phyloP scores from a whole-genome alignment of 2,888 invertebrate species.

The Pammene aurita region DNA sequence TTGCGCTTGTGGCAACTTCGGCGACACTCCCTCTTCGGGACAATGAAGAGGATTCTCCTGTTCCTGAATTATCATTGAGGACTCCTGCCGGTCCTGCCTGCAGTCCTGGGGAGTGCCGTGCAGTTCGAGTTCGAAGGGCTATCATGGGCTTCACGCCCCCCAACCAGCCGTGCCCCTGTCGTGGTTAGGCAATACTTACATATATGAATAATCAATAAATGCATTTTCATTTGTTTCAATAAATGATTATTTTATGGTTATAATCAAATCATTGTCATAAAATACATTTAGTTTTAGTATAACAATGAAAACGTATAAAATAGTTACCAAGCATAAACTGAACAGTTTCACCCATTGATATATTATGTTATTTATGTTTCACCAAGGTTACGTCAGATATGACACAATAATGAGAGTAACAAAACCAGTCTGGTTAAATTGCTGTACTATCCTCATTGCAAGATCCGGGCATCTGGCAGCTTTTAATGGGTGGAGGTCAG shows the following conservation, averaged over 20 bases:
- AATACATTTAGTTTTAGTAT: too few species aligned
- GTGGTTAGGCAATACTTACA: background rate
- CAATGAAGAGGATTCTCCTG: conserved; percentile 3
- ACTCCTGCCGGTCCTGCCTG: conserved; percentile 10
- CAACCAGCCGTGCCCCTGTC: conserved; percentile 9
- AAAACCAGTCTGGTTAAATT: too few species aligned
- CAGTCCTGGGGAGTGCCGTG: conserved; percentile 12
- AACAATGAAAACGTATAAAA: too few species aligned
- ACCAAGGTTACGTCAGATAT: too few species aligned
- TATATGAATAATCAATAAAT: background rate
- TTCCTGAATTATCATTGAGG: background rate
- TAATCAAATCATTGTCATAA: too few species aligned
- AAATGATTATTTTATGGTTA: background rate
- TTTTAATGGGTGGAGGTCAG: too few species aligned
- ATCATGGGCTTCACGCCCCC: background rate
- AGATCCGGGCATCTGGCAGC: too few species aligned
- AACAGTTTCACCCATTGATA: too few species aligned
- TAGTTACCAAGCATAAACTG: too few species aligned
- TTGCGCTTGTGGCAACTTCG: background rate
- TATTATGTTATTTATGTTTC: too few species aligned
- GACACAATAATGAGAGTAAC: too few species aligned
- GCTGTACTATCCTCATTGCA: too few species aligned
- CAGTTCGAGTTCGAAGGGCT: conserved; percentile 8
- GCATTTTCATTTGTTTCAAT: background rate
- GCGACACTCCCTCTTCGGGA: conserved; percentile 1